These are phyloP conservation scores for Pardalotus punctatus DNA, from an alignment of 2,113 vertebrate genomes.

Conservation along the genomic window DNA sequence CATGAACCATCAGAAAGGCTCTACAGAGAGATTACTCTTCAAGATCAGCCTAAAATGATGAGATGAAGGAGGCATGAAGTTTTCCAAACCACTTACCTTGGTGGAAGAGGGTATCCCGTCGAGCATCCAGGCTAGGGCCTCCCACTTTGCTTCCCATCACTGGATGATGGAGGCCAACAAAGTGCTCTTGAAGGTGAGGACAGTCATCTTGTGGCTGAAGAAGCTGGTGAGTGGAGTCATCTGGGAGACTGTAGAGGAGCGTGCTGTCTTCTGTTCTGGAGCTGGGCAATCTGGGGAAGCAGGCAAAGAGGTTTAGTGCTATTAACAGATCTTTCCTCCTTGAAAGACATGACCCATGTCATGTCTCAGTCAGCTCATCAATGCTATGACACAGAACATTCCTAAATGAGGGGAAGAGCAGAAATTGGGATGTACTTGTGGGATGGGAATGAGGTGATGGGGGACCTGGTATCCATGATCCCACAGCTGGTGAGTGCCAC, in stretches of 20 bases:
- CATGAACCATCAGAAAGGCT: not conserved
- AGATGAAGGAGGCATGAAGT: not conserved
- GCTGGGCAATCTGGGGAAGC: not conserved
- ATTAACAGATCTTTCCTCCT: not conserved
- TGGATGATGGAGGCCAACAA: conserved; percentile 34
- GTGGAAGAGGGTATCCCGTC: conserved; percentile 63
- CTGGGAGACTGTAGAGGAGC: conserved; percentile 75
- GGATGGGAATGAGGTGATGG: not conserved
- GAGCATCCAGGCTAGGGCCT: conserved; percentile 33
- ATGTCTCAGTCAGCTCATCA: not conserved
- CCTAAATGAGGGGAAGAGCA: not conserved
- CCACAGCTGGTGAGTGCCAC: not conserved
- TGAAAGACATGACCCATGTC: not conserved
- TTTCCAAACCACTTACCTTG: conserved; percentile 61
- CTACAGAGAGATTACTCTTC: not conserved
- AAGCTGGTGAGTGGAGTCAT: conserved; percentile 79
- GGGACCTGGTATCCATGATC: not conserved
- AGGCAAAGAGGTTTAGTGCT: not conserved
- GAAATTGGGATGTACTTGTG: not conserved
- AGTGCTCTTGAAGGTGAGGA: conserved; percentile 67
- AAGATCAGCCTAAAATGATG: not conserved
- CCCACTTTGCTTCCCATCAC: conserved; percentile 27
- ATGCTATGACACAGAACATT: not conserved
- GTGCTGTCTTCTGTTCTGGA: conserved; percentile 66
- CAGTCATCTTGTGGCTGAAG: conserved; percentile 64